phyloP scores from a whole-genome alignment of 2,888 invertebrate genomes.

The Ophioninae sp. region DNA sequence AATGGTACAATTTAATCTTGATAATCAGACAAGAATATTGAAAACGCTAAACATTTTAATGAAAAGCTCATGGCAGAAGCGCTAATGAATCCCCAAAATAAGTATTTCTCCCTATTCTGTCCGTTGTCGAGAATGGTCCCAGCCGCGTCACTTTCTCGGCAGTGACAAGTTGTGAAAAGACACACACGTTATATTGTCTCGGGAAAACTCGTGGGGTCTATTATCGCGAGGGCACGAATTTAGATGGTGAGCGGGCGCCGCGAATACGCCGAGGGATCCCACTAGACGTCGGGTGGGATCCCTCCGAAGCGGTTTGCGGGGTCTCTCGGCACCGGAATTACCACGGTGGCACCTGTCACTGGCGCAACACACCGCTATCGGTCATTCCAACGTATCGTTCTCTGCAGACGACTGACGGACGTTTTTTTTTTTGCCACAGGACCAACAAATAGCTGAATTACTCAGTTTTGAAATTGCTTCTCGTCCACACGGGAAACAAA shows the following conservation, averaged over 20 bases:
- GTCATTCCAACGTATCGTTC: neutral
- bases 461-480: neutral
- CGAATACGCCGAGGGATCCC: constrained; percentile 20
- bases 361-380: constrained; percentile 1
- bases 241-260: constrained; percentile 33
- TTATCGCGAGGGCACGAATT: constrained; percentile 41
- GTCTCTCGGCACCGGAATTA: constrained; percentile 36
- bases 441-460: constrained; percentile 5
- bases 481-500: neutral
- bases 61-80: too few species aligned
- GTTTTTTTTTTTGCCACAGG: neutral
- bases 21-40: too few species aligned
- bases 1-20: too few species aligned
- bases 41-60: too few species aligned
- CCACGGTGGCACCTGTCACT: constrained; percentile 53
- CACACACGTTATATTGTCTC: neutral
- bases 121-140: neutral
- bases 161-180: constrained; percentile 9
- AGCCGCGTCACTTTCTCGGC: neutral
- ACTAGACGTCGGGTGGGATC: constrained; percentile 16
- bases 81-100: too few species aligned
- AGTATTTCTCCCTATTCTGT: neutral
- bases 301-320: constrained; percentile 35
- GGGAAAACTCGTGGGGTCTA: constrained; percentile 27
- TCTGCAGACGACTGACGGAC: neutral